Conservation (phyloP, 2,888 invertebrate genomes). For the Plagodis dolabraria region DNA sequence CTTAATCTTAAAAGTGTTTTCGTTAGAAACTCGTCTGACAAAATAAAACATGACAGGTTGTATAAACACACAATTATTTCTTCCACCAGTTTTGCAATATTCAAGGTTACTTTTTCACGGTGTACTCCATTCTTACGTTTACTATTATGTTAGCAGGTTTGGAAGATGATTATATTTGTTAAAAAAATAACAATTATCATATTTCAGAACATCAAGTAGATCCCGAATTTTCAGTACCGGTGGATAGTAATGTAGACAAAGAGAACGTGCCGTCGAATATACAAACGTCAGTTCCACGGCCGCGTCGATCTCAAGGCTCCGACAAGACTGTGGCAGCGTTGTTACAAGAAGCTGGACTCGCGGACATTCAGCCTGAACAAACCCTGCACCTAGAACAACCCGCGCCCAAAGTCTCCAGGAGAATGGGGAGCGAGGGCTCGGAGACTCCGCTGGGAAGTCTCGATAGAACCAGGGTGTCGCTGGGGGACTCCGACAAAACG, state of each 20-base stretch:
- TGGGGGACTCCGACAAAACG: conserved; percentile 67
- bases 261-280: conserved; percentile 59
- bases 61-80: no score
- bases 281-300: conserved; percentile 22
- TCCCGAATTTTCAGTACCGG: conserved; percentile 38
- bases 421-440: conserved; percentile 48
- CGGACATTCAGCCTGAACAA: conserved; percentile 46
- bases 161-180: no score
- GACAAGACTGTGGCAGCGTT: conserved; percentile 50
- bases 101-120: no score
- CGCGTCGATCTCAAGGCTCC: conserved; percentile 26
- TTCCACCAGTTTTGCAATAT: no score
- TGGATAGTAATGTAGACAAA: conserved; percentile 46
- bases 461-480: conserved; percentile 73
- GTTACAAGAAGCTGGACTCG: conserved; percentile 61
- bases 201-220: no score
- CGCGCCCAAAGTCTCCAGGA: conserved; percentile 18
- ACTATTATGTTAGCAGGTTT: no score
- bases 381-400: conserved; percentile 20
- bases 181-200: no score
- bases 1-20: no score
- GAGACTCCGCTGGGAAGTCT: conserved; percentile 72
- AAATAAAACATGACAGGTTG: no score
- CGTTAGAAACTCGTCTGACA: no score
- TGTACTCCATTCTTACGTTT: no score